Conservation (phyloP, 2,888 invertebrate species). For the Hemicrepidius hirtus region DNA sequence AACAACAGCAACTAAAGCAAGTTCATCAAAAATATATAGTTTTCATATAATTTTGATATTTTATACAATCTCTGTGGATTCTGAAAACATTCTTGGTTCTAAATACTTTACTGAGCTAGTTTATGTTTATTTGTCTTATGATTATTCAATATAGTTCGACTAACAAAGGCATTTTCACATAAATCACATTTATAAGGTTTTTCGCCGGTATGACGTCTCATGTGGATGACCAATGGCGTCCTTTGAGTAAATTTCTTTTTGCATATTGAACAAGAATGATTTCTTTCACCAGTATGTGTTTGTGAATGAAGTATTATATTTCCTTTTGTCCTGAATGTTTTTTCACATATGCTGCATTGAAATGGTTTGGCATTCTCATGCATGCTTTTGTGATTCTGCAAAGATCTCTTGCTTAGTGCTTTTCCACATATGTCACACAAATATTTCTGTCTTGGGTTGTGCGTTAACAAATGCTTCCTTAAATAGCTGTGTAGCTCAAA, state of each 20-base stretch:
- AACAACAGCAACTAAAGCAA: too few species aligned
- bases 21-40: too few species aligned
- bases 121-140: not conserved
- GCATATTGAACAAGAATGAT: conserved; percentile 74
- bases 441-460: conserved; percentile 68
- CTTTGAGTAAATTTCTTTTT: conserved; percentile 66
- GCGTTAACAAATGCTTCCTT: not conserved
- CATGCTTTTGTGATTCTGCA: conserved; percentile 37
- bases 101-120: not conserved
- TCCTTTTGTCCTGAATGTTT: not conserved
- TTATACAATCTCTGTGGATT: too few species aligned
- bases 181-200: conserved; percentile 73
- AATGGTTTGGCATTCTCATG: conserved; percentile 31
- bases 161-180: conserved; percentile 74
- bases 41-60: too few species aligned
- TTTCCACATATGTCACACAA: conserved; percentile 72
- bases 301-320: not conserved
- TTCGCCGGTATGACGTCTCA: conserved; percentile 59
- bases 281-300: conserved; percentile 71
- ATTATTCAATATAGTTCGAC: conserved; percentile 61
- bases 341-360: not conserved
- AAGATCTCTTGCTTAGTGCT: conserved; percentile 71
- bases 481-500: not conserved
- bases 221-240: conserved; percentile 49
- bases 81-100: too few species aligned